These are phyloP conservation scores for Trachymyrmex cornetzi DNA, from an alignment of 1,140 invertebrate genomes.

Conservation along the genomic window DNA sequence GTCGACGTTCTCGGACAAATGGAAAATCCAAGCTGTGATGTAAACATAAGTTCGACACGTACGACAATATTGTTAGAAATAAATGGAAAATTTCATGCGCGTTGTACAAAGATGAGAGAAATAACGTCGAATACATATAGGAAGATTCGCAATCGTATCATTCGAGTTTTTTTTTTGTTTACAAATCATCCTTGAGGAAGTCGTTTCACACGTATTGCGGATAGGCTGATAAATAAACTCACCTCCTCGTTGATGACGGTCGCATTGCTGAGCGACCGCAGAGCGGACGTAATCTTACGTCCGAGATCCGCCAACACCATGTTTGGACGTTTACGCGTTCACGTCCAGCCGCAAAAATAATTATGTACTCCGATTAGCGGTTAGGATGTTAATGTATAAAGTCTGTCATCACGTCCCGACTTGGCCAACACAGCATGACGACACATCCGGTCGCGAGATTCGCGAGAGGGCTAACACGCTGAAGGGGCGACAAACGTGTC, in stretches of 20 bases:
- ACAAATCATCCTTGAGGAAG: neutral
- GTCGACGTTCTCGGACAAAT: neutral
- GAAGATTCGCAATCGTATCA: neutral
- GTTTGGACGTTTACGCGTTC: constrained; percentile 82
- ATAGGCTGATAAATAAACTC: constrained; percentile 72
- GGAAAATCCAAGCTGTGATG: neutral
- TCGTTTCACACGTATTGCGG: neutral
- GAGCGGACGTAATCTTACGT: constrained; percentile 99
- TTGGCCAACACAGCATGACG: constrained; percentile 69
- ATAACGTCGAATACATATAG: neutral
- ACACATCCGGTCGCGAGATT: constrained; percentile 60
- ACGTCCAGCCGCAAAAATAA: constrained; percentile 11
- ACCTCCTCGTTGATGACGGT: constrained; percentile 99
- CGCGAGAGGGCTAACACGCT: neutral
- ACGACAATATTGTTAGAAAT: neutral
- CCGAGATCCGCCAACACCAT: constrained; percentile 99
- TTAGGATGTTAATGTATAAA: constrained; percentile 54
- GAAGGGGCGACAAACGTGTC: neutral
- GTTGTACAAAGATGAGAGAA: too few relatives aligned
- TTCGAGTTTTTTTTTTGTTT: constrained; percentile 1
- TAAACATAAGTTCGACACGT: constrained; percentile 28
- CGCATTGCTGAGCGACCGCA: constrained; percentile 98
- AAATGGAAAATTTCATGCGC: neutral
- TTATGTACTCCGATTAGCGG: constrained; percentile 18
- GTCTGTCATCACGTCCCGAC: constrained; percentile 60